Base-by-base conservation (phyloP, 2,888 invertebrate species). In the Phengaris alcon region DNA sequence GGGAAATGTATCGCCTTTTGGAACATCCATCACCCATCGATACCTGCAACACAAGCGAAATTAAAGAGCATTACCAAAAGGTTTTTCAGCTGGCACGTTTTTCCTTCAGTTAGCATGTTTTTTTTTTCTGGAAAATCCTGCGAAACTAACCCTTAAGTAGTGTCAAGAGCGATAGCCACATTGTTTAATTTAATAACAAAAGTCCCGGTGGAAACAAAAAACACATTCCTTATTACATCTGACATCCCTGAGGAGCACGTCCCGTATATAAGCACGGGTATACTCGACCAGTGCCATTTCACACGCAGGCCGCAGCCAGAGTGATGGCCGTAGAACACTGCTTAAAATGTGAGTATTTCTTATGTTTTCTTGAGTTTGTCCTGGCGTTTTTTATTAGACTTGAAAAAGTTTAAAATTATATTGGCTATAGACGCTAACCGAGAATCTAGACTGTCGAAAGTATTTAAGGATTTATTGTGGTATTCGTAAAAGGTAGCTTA, bases 181-280 rank as follows among this genome's bases (percentile, higher is more conserved):
- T 85, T 90, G 90, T 90, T 91, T 92, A 93, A 93, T 93, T 90
- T 90, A 91, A 93, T 93, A 93, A 91, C 89, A 86, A 76, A 73
- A 74, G 79, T 82, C 82, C 84, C 88, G 69, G 75, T 76, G 79
- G 81, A 80, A 85, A 82, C 82, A 85, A 87, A 85, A 88, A 87
- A 84, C 82, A 81, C 80, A 82, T 88, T 87, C 84, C 76, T 79
- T 82, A 72, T 72, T 72, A 72, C 72, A 72, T 82, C 82, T 78
- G 87, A 83, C 90, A 89, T 81, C 92, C 93, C 90, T 89, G 15
- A 78, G 89, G 85, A 88, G 83, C 59, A 68, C 79, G 81, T 80
- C 85, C 7, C 52, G 72, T 72, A 72, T 72, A 72, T 72, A 72
- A 72, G 54, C 35, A 35, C 72, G 52, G 72, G 15, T 15, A 13